Conservation (phyloP, 2,888 invertebrate genomes). For the Heliconius aoede region DNA sequence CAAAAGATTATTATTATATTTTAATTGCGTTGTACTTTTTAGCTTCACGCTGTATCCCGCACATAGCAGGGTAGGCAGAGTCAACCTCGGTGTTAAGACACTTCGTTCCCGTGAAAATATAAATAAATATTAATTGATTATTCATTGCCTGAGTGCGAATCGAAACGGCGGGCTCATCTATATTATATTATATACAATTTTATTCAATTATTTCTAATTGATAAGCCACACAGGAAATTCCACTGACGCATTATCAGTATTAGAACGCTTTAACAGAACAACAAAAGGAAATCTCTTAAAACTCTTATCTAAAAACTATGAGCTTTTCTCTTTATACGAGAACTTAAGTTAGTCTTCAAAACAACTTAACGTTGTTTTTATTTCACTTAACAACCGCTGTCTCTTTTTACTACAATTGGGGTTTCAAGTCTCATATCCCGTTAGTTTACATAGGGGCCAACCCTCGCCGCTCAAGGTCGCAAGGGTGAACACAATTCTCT, state of each 20-base stretch:
- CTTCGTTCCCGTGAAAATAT: too few species aligned
- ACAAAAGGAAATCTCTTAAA: neutral
- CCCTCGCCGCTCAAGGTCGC: slow-evolving; percentile 70
- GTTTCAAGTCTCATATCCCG: slow-evolving; percentile 32
- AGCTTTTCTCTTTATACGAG: neutral
- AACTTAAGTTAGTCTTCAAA: neutral
- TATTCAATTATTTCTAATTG: neutral
- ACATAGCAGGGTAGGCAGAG: too few species aligned
- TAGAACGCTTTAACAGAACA: slow-evolving; percentile 1
- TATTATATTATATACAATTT: neutral
- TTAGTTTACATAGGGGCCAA: slow-evolving; percentile 58
- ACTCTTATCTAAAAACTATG: neutral
- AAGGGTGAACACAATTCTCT: slow-evolving; percentile 60
- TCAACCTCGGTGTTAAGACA: too few species aligned
- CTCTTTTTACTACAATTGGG: slow-evolving; percentile 31
- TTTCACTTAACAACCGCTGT: slow-evolving; percentile 16
- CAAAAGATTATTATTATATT: too few species aligned
- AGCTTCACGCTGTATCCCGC: too few species aligned
- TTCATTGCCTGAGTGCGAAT: too few species aligned
- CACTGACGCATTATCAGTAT: neutral
- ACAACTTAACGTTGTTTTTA: slow-evolving; percentile 15
- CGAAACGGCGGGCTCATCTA: neutral
- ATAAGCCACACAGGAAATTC: neutral
- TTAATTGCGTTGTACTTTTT: too few species aligned
- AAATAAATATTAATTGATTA: too few species aligned